Evolutionary conservation across 2,797 vertebrate genomes (phyloP).

Genomic region (Anas bahamensis): DNA sequence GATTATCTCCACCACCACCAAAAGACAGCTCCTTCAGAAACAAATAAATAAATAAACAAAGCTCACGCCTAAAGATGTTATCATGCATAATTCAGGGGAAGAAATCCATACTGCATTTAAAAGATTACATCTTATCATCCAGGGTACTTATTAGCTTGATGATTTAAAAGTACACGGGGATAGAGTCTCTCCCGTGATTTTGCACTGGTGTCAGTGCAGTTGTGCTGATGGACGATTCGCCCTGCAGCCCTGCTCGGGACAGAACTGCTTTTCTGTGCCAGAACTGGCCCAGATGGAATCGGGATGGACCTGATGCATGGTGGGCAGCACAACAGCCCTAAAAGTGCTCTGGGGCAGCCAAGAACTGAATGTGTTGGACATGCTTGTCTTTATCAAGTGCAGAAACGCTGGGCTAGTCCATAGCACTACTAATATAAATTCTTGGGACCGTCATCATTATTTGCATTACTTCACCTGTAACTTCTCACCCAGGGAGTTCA

Average conservation of each 20-base stretch:
- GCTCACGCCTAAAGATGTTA: slow-evolving; percentile 51
- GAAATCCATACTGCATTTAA: slow-evolving; percentile 74
- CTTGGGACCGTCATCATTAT: not conserved
- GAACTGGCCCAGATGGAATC: not conserved
- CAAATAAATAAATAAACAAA: not conserved
- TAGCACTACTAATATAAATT: not conserved
- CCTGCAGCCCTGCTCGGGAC: not conserved
- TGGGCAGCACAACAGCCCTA: not conserved
- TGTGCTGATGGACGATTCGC: not conserved
- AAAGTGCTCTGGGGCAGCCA: not conserved
- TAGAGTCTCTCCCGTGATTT: not conserved
- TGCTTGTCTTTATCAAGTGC: not conserved
- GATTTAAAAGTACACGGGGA: slow-evolving; percentile 28
- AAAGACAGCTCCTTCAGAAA: not conserved
- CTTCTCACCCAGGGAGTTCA: not conserved
- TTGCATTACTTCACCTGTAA: not conserved
- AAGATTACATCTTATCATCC: slow-evolving; percentile 72
- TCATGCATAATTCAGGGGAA: slow-evolving; percentile 64
- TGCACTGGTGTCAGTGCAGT: not conserved
- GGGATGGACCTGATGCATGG: rapidly evolving
- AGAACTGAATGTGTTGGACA: not conserved
- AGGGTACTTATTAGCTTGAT: slow-evolving; percentile 66
- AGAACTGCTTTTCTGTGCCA: not conserved
- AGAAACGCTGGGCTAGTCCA: not conserved
- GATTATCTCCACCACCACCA: not conserved